Percentiles rank a stretch among this genome's conserved stretches.
These are phyloP conservation scores for Melanerpes aurifrons DNA, from an alignment of 2,113 vertebrate genomes.

Conservation along the genomic window DNA sequence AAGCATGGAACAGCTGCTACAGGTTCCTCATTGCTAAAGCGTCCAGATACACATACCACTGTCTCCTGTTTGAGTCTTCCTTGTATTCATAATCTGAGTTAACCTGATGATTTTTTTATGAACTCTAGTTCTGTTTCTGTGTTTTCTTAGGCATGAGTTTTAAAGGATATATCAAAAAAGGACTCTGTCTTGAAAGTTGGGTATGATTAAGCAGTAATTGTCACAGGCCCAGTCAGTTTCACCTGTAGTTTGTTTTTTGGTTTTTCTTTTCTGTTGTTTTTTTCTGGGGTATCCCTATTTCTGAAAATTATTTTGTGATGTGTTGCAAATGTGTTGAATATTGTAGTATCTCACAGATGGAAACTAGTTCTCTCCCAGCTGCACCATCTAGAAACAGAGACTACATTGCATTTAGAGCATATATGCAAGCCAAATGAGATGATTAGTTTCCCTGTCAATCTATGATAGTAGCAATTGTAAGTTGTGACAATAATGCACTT, in stretches of 20 bases:
- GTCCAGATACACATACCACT: background rate
- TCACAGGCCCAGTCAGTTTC: background rate
- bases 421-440: constrained; percentile 10
- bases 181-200: background rate
- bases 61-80: constrained; percentile 5
- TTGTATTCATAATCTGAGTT: background rate
- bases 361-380: constrained; percentile 19
- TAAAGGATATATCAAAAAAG: background rate
- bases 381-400: background rate
- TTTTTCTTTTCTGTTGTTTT: background rate
- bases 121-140: background rate
- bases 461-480: background rate
- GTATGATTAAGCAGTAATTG: background rate
- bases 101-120: background rate
- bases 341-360: background rate
- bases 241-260: background rate
- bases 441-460: background rate
- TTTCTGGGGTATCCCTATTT: background rate
- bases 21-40: constrained; percentile 37
- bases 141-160: background rate
- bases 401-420: background rate
- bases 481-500: background rate
- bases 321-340: background rate
- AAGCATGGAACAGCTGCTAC: background rate
- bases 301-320: background rate